Evolutionary conservation across 2,888 invertebrate species (phyloP), one percentile per base, ranked within the genome.

Genomic region (Phymatocera aterrima): DNA sequence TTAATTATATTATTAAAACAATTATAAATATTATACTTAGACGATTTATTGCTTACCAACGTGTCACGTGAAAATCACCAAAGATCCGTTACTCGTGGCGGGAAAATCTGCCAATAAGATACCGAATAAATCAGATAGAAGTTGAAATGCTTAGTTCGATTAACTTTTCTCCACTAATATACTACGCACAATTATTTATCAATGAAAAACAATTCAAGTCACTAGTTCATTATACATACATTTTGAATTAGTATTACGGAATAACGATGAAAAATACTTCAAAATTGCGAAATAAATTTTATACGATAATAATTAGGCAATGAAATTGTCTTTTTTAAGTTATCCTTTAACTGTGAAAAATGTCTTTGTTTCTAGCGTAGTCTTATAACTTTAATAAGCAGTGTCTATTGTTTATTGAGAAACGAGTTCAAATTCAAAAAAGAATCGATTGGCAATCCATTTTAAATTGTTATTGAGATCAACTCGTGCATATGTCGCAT

Each of bases 41-140:
- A 75, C 57, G 34, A 74, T 78, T 78, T 78, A 78, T 78, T 78
- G 72, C 70, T 60, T 78, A 72, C 78, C 78, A 78, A 78, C 78
- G 57, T 74, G 72, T 60, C 60, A 61, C 60, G 61, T 46, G 78
- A 78, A 78, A 70, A 78, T 78, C 48, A 78, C 78, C 60, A 78
- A 60, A 72, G 72, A 40, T 54, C 43, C 57, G 72, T 70, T 78
- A 74, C 72, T 74, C 78, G 72, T 78, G 78, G 78, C 78, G 78
- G 78, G 78, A 78, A 78, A 78, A 60, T 61, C 72, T 43, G 46
- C 60, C 78, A 78, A 60, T 70, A 46, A 74, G 60, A 3, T 57
- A 75, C n/a, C 43, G 57, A 54, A 54, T 18, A 78, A 51, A 78
- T 28, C 54, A 57, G 21, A 28, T 18, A 18, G 37, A 10, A 54